Evolutionary conservation across 2,113 vertebrate genomes (phyloP), one percentile per base, ranked within the genome.

Genomic region (Calidris pygmaea): DNA sequence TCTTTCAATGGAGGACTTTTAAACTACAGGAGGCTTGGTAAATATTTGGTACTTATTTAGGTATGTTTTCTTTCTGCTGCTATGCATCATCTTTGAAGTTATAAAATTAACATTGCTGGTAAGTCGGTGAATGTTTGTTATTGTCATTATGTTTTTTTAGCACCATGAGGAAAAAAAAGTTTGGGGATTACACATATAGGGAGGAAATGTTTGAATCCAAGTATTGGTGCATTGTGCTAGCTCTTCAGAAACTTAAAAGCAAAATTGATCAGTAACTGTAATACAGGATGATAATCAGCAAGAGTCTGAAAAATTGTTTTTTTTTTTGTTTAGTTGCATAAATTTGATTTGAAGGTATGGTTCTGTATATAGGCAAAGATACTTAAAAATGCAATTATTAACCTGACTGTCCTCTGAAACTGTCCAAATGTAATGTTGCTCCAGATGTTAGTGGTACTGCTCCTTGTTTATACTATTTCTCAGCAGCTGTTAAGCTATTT

Each of bases 401-500:
- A 86, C 13, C 30, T 58, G 53, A 66, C 58, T 41, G 45, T 73
- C 41, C 67, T 80, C 55, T 85, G 39, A 89, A 85, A 76, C 48
- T 82, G 45, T 72, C 66, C 43, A 76, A 87, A 85, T 68, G 15
- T 34, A 82, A 43, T 29, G 43, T 60, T 91, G n/a, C 85, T 93
- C 56, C 88, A 96, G 94, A 96, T 97, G 85, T 93, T 94, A 94
- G 39, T 92, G 76, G 78, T 80, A 62, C 56, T 60, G 71, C 45
- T 92, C 12, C 62, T 52, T 98, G 97, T 97, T 98, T 98, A 94
- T 95, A 48, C 63, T 80, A 39, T 89, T 95, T 85, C 91, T 96
- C 53, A 90, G 73, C 98, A 98, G 97, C 97, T 98, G 97, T 97
- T 98, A 90, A 60, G n/a, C 97, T 94, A 5, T 97, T 97, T 95